Conservation (phyloP, 2,797 vertebrate species). For the Leptoclinus maculatus region DNA sequence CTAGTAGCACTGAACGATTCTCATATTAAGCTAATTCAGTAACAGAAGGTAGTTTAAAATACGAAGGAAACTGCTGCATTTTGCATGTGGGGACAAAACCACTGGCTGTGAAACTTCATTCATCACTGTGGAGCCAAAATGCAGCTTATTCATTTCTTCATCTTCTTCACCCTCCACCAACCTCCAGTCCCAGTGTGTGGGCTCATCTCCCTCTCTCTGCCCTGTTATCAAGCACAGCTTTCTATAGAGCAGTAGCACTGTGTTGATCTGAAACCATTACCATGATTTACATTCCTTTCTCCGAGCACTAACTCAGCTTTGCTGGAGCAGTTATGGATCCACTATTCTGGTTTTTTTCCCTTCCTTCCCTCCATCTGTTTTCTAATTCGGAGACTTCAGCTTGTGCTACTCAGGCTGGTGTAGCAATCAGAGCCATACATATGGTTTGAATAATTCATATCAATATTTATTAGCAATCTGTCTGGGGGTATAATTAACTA, state of each 20-base stretch:
- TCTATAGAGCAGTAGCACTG: conserved; percentile 18
- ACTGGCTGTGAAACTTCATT: too few relatives aligned
- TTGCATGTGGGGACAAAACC: not conserved
- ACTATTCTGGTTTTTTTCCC: not conserved
- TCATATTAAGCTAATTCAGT: not conserved
- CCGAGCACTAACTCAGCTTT: conserved; percentile 54
- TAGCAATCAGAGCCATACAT: conserved; percentile 72
- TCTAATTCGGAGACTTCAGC: conserved; percentile 56
- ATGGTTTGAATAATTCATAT: conserved; percentile 77
- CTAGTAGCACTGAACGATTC: not conserved
- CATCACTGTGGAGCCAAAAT: too few relatives aligned
- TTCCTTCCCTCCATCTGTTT: not conserved
- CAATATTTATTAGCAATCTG: conserved; percentile 80
- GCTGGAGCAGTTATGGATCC: conserved; percentile 35
- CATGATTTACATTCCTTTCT: conserved; percentile 50
- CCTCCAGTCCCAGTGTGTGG: not conserved
- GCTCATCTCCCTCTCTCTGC: not conserved
- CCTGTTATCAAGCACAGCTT: conserved; percentile 8
- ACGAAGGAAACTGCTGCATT: not conserved
- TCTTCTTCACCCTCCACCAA: not conserved
- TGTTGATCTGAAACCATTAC: conserved; percentile 59
- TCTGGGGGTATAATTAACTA: conserved; percentile 75
- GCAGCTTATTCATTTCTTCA: too few relatives aligned
- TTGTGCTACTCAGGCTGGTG: conserved; percentile 45
- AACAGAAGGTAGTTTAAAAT: not conserved